Evolutionary conservation across 2,888 invertebrate genomes (phyloP).

Genomic region (Sericinus montela): DNA sequence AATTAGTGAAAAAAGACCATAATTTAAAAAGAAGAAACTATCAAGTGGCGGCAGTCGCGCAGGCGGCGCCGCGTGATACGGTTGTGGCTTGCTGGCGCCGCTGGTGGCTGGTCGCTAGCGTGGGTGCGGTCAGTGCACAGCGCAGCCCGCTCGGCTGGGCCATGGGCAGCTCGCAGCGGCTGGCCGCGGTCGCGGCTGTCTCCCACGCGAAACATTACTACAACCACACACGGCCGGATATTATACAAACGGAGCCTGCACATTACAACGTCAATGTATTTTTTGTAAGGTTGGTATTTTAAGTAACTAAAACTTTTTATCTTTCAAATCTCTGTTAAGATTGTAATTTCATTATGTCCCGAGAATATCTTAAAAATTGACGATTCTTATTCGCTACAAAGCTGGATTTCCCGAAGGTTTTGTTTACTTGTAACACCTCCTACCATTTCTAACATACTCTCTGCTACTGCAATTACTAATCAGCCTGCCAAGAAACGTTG

Average conservation of each 20-base stretch:
- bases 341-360: too few relatives aligned
- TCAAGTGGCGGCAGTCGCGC: conserved; percentile 49
- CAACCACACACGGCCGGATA: conserved; percentile 67
- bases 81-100: conserved; percentile 65
- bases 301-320: too few relatives aligned
- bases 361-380: too few relatives aligned
- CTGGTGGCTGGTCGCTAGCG: conserved; percentile 58
- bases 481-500: too few relatives aligned
- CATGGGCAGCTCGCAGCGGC: conserved; percentile 83
- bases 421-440: too few relatives aligned
- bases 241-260: conserved; percentile 46
- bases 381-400: too few relatives aligned
- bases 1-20: conserved; percentile 3
- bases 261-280: conserved; percentile 81
- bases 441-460: too few relatives aligned
- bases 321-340: too few relatives aligned
- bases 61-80: conserved; percentile 51
- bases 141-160: conserved; percentile 78
- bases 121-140: conserved; percentile 59
- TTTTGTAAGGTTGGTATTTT: conserved; percentile 85
- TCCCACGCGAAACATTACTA: conserved; percentile 64
- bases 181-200: conserved; percentile 79
- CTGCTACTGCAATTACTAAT: neutral
- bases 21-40: conserved; percentile 25
- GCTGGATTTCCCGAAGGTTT: too few relatives aligned